Evolutionary conservation across 2,113 vertebrate species (phyloP).

Genomic region (Muntiacus reevesi): DNA sequence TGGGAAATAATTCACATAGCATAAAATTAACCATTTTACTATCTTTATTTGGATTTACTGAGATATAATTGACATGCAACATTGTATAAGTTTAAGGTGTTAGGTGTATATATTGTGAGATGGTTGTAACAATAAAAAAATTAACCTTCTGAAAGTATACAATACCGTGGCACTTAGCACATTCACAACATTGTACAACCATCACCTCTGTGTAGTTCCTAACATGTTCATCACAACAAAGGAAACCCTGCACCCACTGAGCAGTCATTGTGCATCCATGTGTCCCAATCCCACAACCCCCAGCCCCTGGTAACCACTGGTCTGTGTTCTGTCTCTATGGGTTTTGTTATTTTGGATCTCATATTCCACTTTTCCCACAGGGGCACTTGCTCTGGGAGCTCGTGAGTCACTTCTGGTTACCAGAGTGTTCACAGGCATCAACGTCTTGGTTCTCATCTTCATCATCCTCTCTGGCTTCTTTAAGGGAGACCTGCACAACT

Average conservation of each 20-base stretch:
- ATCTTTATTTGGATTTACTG: not conserved
- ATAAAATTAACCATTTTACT: not conserved
- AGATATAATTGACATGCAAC: not conserved
- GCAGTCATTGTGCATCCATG: not conserved
- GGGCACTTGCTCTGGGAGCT: slow-evolving; percentile 89
- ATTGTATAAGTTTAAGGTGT: not conserved
- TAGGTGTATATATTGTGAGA: not conserved
- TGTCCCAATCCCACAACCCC: not conserved
- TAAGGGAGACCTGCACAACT: slow-evolving; percentile 87
- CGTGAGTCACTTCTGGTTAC: slow-evolving; percentile 91
- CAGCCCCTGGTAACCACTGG: fast-evolving
- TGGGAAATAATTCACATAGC: not conserved
- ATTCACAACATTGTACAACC: not conserved
- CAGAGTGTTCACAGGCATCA: slow-evolving; percentile 91
- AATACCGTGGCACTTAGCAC: not conserved
- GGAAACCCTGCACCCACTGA: not conserved
- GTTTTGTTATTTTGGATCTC: slow-evolving; percentile 38
- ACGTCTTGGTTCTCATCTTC: slow-evolving; percentile 89
- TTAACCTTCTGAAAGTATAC: not conserved
- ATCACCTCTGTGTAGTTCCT: slow-evolving; percentile 78
- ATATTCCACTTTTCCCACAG: slow-evolving; percentile 75
- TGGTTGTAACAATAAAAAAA: not conserved
- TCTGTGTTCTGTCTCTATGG: slow-evolving; percentile 38
- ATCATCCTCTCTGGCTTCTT: slow-evolving; percentile 89
- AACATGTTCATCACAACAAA: not conserved